Evolutionary conservation across 2,797 vertebrate species (phyloP).

Genomic region (Pterois miles): DNA sequence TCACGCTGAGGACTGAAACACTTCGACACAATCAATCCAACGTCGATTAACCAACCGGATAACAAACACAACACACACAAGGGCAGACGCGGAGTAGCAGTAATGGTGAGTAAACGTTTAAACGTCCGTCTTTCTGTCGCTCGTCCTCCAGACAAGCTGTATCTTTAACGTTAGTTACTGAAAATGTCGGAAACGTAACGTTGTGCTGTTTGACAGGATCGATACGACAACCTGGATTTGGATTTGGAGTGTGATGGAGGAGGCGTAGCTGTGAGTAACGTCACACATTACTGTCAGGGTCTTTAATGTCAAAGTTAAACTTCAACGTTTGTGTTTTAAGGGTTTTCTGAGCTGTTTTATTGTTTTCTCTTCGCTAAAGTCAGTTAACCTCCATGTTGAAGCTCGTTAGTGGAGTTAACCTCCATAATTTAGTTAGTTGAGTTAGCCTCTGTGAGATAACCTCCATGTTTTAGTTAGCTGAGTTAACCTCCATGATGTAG

Average conservation of each 20-base stretch:
- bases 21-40: background rate
- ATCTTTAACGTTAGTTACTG: background rate
- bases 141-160: background rate
- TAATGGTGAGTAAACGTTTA: slow-evolving; percentile 46
- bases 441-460: too few relatives aligned
- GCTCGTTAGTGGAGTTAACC: too few relatives aligned
- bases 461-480: too few relatives aligned
- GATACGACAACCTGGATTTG: slow-evolving; percentile 59
- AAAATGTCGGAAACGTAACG: background rate
- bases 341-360: background rate
- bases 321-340: background rate
- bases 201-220: slow-evolving; percentile 55
- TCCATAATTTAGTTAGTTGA: too few relatives aligned
- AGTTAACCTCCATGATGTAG: too few relatives aligned
- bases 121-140: background rate
- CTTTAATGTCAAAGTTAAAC: background rate
- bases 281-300: background rate
- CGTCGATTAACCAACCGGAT: background rate
- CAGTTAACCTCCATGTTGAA: background rate
- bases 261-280: slow-evolving; percentile 56
- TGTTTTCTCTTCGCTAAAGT: background rate
- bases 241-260: slow-evolving; percentile 68
- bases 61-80: background rate
- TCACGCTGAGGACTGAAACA: background rate
- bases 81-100: background rate